phyloP scores from a whole-genome alignment of 2,113 vertebrate genomes.

The Solenodon paradoxus region DNA sequence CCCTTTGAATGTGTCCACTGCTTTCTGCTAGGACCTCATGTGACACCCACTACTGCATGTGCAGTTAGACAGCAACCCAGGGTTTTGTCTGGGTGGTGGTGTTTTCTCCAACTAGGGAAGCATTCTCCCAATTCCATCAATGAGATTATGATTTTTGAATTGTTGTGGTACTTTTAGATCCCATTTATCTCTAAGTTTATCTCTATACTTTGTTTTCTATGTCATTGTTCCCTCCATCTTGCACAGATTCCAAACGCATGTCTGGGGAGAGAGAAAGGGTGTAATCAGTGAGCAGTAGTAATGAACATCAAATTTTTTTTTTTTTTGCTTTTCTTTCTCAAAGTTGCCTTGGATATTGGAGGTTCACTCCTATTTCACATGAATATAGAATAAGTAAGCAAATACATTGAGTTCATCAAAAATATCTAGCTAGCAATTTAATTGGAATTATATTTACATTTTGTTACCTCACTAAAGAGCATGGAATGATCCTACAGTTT shows the following conservation, averaged over 20 bases:
- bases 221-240: background rate
- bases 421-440: background rate
- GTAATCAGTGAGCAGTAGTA: background rate
- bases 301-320: background rate
- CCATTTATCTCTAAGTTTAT: background rate
- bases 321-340: background rate
- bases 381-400: background rate
- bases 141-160: background rate
- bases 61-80: background rate
- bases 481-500: background rate
- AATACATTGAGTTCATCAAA: background rate
- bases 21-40: background rate
- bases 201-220: background rate
- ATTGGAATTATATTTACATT: background rate
- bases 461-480: background rate
- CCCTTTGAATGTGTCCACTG: background rate
- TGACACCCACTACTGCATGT: background rate
- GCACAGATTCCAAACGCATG: background rate
- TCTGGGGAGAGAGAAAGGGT: background rate
- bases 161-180: background rate
- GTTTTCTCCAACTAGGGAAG: background rate
- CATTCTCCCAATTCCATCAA: background rate
- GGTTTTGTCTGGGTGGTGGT: background rate
- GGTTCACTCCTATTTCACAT: background rate
- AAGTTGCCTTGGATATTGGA: background rate